A percentile compares a stretch with the other conserved stretches of the same genome.
phyloP scores from a whole-genome alignment of 2,113 vertebrate genomes.

The Falcunculus frontatus region DNA sequence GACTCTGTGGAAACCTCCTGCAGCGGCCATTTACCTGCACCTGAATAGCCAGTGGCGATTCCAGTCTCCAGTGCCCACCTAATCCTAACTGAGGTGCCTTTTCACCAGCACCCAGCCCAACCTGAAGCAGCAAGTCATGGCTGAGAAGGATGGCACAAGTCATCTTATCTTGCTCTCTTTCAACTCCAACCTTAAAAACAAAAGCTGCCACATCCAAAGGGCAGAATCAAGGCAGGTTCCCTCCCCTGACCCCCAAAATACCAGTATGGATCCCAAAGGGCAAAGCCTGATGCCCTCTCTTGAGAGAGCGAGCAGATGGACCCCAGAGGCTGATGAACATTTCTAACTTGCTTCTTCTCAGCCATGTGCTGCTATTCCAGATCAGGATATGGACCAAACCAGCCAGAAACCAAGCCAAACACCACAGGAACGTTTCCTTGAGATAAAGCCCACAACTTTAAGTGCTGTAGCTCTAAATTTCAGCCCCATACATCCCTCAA shows the following conservation, averaged over 20 bases:
- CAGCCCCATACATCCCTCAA: background rate
- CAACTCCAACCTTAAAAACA: background rate
- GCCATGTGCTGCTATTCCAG: conserved; percentile 33
- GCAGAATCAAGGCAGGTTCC: background rate
- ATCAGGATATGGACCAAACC: conserved; percentile 45
- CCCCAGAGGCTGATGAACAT: background rate
- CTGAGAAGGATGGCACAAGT: conserved; percentile 14
- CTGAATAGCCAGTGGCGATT: background rate
- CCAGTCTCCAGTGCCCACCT: conserved; percentile 14
- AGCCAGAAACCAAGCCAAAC: conserved; percentile 64
- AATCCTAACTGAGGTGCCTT: background rate
- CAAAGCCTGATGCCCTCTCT: background rate
- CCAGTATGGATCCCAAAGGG: background rate
- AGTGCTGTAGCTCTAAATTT: background rate
- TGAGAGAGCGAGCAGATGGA: background rate
- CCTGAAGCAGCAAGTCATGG: conserved; percentile 40
- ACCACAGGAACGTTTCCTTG: background rate
- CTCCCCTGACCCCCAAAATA: background rate
- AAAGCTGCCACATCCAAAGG: background rate
- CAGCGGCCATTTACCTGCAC: conserved; percentile 28
- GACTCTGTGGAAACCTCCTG: background rate
- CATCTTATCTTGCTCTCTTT: background rate
- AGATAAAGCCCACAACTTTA: background rate
- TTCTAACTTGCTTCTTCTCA: conserved; percentile 32
- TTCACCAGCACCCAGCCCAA: conserved; percentile 1